Evolutionary conservation across 2,888 invertebrate genomes (phyloP).

Genomic region (Torymus auratus): DNA sequence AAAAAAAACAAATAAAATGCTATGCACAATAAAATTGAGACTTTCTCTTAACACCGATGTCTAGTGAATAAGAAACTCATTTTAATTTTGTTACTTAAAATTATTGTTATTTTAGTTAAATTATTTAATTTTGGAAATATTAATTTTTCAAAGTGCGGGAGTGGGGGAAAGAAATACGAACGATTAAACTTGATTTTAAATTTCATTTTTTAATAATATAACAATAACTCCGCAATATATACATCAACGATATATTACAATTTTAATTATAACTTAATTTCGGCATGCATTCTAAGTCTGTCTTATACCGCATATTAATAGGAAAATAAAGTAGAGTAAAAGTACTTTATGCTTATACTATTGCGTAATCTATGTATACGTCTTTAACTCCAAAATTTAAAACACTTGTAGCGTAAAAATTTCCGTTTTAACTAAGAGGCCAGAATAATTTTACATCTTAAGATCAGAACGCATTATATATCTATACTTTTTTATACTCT

Average conservation of each 20-base stretch:
- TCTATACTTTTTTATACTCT: conserved; percentile 11
- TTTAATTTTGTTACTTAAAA: too few species aligned
- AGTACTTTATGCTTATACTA: conserved; percentile 14
- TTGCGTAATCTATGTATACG: background rate
- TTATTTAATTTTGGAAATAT: conserved; percentile 11
- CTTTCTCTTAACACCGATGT: background rate
- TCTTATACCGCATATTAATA: conserved; percentile 32
- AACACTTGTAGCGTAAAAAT: conserved; percentile 22
- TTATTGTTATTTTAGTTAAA: conserved; percentile 4
- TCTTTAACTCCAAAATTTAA: background rate
- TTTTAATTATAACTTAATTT: conserved; percentile 46
- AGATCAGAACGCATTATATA: conserved; percentile 9
- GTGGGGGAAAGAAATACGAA: background rate
- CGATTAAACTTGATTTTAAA: conserved; percentile 57
- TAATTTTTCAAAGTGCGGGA: background rate
- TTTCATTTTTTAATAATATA: conserved; percentile 73
- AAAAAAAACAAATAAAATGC: conserved; percentile 69
- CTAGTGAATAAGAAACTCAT: too few species aligned
- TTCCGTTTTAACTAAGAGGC: conserved; percentile 26
- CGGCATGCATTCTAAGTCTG: conserved; percentile 40
- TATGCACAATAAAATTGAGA: conserved; percentile 62
- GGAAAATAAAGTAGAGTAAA: conserved; percentile 30
- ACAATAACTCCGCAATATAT: conserved; percentile 75
- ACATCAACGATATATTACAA: conserved; percentile 75
- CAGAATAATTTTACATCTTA: conserved; percentile 22